Base-by-base conservation (phyloP, 2,888 invertebrate species). In the Sphinx pinastri region DNA sequence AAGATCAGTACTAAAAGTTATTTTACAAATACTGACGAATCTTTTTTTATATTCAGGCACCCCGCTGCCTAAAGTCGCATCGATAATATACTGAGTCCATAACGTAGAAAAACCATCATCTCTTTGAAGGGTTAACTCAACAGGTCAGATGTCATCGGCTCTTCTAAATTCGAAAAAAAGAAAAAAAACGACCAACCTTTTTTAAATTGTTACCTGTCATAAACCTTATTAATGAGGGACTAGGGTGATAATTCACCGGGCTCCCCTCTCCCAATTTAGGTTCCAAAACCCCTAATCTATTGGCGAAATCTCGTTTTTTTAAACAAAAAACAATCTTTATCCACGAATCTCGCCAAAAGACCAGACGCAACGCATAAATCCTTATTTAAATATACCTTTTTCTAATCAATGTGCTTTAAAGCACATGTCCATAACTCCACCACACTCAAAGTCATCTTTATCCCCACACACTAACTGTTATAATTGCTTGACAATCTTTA, bases 281-380 rank as follows among this genome's bases (percentile, higher is more conserved):
- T 79, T 78, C 84, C 84, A 81, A 88, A 89, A 81, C 80, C 76
- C 74, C 73, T 80, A 84, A 86, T 89, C 90, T 81, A 77, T 77
- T 82, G 80, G 79, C 82, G 81, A 82, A 88, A 89, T 87, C 84
- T 79, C 77, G 71, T 72, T 79, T 82, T 88, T 91, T 88, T 86
- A 87, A 88, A 86, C 84, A 83, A 76, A 82, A 83, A 82, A 83
- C 83, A 85, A 86, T 83, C 89, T 87, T 92, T 92, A 93, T 93
- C 93, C 91, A 84, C 84, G 85, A 87, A 93, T 91, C 93, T 93
- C 89, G 91, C 93, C 92, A 91, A 93, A 92, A 92, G 86, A 86
- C 90, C 93, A 93, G 93, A 92, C 93, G 89, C 89, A 88, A 88
- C 88, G 88, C 93, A 93, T 94, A 94, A 94, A 93, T 93, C 93